These are phyloP conservation scores for Notothenia rossii DNA, from an alignment of 2,113 vertebrate genomes.

Conservation along the genomic window DNA sequence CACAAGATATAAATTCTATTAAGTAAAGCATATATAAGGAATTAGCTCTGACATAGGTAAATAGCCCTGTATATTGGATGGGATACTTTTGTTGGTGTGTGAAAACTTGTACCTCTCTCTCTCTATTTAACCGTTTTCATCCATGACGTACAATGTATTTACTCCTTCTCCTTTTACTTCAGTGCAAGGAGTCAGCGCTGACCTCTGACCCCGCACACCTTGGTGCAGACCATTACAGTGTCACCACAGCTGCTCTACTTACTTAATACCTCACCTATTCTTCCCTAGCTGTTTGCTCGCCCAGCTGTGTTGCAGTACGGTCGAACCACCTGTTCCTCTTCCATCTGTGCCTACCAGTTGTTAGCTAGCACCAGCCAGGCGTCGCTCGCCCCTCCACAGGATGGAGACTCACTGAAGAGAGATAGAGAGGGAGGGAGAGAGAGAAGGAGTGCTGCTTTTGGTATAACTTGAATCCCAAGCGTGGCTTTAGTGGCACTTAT, in stretches of 20 bases:
- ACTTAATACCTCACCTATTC: constrained; percentile 51
- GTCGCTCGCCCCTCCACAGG: constrained; percentile 5
- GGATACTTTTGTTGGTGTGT: constrained; percentile 52
- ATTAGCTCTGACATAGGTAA: constrained; percentile 69
- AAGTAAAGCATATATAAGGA: constrained; percentile 70
- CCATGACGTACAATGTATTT: not conserved
- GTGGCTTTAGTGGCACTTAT: constrained; percentile 80
- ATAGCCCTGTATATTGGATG: constrained; percentile 64
- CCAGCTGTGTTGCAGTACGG: constrained; percentile 31
- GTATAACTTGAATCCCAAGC: constrained; percentile 85
- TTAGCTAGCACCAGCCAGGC: constrained; percentile 56
- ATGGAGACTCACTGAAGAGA: constrained; percentile 49
- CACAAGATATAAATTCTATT: constrained; percentile 78
- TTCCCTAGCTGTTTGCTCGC: constrained; percentile 51
- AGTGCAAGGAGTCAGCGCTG: constrained; percentile 7
- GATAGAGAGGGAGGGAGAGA: constrained; percentile 35
- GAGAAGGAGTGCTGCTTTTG: constrained; percentile 73
- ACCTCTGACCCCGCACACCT: constrained; percentile 40
- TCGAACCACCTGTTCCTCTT: constrained; percentile 51
- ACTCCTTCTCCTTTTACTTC: constrained; percentile 11
- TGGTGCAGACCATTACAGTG: constrained; percentile 20
- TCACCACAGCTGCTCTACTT: constrained; percentile 57
- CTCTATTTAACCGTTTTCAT: constrained; percentile 44
- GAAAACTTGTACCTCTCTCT: constrained; percentile 48
- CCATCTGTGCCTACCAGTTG: constrained; percentile 71